Evolutionary conservation across 2,888 invertebrate genomes (phyloP).

Genomic region (Hirtodrosophila histrioides): DNA sequence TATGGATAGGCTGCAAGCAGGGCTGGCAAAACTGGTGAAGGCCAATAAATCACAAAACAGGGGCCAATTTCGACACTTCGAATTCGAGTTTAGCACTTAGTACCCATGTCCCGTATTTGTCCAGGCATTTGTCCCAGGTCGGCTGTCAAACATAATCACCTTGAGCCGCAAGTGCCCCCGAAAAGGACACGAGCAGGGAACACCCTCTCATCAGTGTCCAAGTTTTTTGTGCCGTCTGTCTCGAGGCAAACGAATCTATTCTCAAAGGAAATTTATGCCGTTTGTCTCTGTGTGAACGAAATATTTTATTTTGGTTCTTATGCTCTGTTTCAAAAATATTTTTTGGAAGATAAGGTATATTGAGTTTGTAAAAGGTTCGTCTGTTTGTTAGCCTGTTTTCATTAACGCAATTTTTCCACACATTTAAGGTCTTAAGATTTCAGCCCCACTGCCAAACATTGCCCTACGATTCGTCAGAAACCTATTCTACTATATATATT

Average conservation of each 20-base stretch:
- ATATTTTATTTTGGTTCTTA: slow-evolving; percentile 71
- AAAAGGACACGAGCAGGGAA: slow-evolving; percentile 10
- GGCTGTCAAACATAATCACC: slow-evolving; percentile 80
- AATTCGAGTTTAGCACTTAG: slow-evolving; percentile 45
- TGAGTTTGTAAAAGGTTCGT: too few relatives aligned
- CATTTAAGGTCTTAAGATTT: too few relatives aligned
- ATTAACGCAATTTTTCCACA: too few relatives aligned
- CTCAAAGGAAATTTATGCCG: slow-evolving; percentile 78
- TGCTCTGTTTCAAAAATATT: neutral
- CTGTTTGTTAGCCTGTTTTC: too few relatives aligned
- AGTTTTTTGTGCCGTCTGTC: slow-evolving; percentile 54
- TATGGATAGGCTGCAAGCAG: too few relatives aligned
- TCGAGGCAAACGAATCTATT: slow-evolving; percentile 64
- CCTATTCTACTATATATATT: too few relatives aligned
- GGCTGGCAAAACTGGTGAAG: slow-evolving; percentile 3
- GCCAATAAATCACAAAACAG: slow-evolving; percentile 60
- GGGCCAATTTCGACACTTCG: slow-evolving; percentile 44
- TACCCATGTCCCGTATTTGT: slow-evolving; percentile 72
- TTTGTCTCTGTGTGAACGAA: slow-evolving; percentile 75
- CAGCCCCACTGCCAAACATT: too few relatives aligned
- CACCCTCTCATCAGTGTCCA: slow-evolving; percentile 45
- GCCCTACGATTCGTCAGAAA: too few relatives aligned
- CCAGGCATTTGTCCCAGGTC: slow-evolving; percentile 66
- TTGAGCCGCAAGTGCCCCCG: slow-evolving; percentile 52
- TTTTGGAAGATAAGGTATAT: too few relatives aligned